Base-by-base conservation (phyloP, 2,888 invertebrate genomes). In the Tachystola acroxantha region DNA sequence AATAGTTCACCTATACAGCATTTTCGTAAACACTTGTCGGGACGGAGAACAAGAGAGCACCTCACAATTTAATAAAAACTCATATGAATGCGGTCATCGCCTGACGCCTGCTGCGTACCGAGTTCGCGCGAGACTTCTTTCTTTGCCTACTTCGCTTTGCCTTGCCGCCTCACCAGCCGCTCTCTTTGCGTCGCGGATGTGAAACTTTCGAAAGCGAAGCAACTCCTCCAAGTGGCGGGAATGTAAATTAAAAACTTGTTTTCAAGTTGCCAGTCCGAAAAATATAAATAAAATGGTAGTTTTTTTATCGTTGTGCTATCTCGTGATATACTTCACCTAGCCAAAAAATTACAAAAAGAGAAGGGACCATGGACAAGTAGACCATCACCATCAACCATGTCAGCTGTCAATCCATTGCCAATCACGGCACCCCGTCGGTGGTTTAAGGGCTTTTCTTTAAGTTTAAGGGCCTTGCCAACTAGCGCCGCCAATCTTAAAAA, bases 141-240 rank as follows among this genome's bases (percentile, higher is more conserved):
- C 77, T 27, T 27, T 67, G 73, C 78, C 79, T 80, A 75, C 77
- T 79, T 78, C 64, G 57, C 62, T 55, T 73, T 70, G 68, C 66
- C 61, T 57, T 24, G 24, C 6, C 45, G 46, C 39, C 55, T 57
- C 58, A 50, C 53, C 60, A 73, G 73, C 84, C 85, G 79, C 84
- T 84, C 85, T 81, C 85, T 85, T 84, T n/a, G n/a, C n/a, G n/a
- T n/a, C n/a, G 74, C 84, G 85, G 86, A 86, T 85, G 82, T 84
- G 77, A 85, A 86, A 86, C 86, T 86, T 86, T 86, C 85, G 84
- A 86, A 86, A 86, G 80, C 79, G 71, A 75, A 67, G 53, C 53
- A 62, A 73, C 80, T 66, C 81, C 78, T 51, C 80, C 86, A 80
- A 81, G 85, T 74, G 85, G 82, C 75, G 71, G 77, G 82, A 84